phyloP scores from a whole-genome alignment of 2,888 invertebrate genomes.

The Ypsolopha scabrella region DNA sequence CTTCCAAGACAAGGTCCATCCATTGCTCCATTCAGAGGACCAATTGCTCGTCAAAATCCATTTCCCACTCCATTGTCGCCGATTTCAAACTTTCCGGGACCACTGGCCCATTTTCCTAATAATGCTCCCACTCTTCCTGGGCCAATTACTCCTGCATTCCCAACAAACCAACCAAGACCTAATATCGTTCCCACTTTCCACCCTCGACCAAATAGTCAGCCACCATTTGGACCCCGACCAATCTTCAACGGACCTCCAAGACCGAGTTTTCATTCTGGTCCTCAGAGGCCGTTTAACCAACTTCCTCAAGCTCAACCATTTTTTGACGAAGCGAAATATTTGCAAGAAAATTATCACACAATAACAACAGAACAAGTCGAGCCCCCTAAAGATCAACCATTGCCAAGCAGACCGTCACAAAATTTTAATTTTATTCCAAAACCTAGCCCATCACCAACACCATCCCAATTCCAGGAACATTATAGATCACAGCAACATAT shows the following conservation, averaged over 20 bases:
- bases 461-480: conserved; percentile 45
- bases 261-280: conserved; percentile 56
- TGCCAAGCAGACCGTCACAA: conserved; percentile 42
- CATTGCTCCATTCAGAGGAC: conserved; percentile 44
- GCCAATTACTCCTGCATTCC: conserved; percentile 38
- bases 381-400: conserved; percentile 47
- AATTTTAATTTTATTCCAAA: conserved; percentile 38
- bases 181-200: conserved; percentile 40
- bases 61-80: conserved; percentile 37
- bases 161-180: conserved; percentile 40
- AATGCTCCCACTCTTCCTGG: conserved; percentile 38
- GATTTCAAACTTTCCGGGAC: conserved; percentile 37
- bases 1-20: conserved; percentile 55
- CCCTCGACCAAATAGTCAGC: conserved; percentile 34
- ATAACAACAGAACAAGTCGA: conserved; percentile 62
- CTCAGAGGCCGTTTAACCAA: conserved; percentile 65
- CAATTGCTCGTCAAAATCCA: conserved; percentile 34
- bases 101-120: conserved; percentile 30
- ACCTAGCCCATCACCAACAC: conserved; percentile 38
- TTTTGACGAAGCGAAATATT: conserved; percentile 63
- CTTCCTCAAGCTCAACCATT: conserved; percentile 44
- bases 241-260: conserved; percentile 52
- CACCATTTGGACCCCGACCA: conserved; percentile 37
- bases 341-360: conserved; percentile 66
- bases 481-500: conserved; percentile 39